These are phyloP conservation scores for Onthophagus taurus DNA, from an alignment of 1,140 invertebrate genomes.

Conservation along the genomic window DNA sequence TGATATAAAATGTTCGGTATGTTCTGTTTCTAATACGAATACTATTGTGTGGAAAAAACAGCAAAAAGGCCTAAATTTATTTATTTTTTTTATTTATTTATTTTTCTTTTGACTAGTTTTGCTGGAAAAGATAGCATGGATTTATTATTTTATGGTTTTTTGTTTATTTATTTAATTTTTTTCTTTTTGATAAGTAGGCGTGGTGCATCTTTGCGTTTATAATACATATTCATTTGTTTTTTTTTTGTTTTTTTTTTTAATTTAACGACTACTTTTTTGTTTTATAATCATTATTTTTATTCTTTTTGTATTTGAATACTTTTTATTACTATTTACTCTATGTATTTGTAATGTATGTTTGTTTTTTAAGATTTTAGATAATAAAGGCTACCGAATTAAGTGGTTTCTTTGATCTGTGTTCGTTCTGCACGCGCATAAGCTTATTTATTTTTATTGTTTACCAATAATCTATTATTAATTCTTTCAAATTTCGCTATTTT, in stretches of 20 bases:
- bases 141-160: slow-evolving; percentile 16
- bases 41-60: slow-evolving; percentile 18
- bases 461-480: too few relatives aligned
- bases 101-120: too few relatives aligned
- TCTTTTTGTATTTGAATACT: background rate
- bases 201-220: too few relatives aligned
- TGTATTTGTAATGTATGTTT: background rate
- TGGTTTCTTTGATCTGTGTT: too few relatives aligned
- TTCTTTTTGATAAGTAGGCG: slow-evolving; percentile 21
- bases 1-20: slow-evolving; percentile 52
- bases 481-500: too few relatives aligned
- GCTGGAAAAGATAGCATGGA: slow-evolving; percentile 22
- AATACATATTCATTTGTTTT: too few relatives aligned
- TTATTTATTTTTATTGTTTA: too few relatives aligned
- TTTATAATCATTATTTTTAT: background rate
- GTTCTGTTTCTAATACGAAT: too few relatives aligned
- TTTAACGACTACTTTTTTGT: too few relatives aligned
- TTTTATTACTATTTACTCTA: background rate
- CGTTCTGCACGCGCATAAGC: too few relatives aligned
- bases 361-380: background rate
- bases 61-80: slow-evolving; percentile 12
- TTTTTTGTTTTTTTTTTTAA: too few relatives aligned
- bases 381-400: background rate
- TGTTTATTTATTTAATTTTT: slow-evolving; percentile 30
- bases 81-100: too few relatives aligned